Base-by-base conservation (phyloP, 2,888 invertebrate genomes). In the Teleiodes luculella region DNA sequence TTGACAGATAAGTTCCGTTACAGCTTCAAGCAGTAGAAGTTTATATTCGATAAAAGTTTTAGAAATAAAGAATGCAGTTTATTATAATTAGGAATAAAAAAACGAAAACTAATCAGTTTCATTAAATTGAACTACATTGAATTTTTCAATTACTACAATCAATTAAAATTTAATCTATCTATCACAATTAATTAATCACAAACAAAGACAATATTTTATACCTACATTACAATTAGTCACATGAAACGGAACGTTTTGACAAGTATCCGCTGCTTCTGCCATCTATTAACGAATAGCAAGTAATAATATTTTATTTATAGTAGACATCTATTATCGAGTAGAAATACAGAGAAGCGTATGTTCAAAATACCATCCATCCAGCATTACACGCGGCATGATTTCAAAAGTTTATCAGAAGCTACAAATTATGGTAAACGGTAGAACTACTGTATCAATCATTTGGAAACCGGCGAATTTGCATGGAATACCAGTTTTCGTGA, bases 401-500 rank as follows among this genome's bases (percentile, higher is more conserved):
- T 52, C 14, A 52, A 33, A 52, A 48, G 41, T 52, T 49, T 52
- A 39, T 41, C 51, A 51, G 46, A 30, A 39, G 47, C 54, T 55
- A 60, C 63, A 62, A 61, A 63, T 62, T 57, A 56, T 56, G 53
- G 57, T 55, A 61, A 60, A 55, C 55, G 54, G 55, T 48, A 51
- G 56, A 56, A 58, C 58, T 57, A 52, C 56, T 48, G 43, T 43
- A 54, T 63, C 59, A 65, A 58, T 61, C 63, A 61, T 59, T 49
- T 58, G 53, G 43, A 51, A 62, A 58, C 56, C 56, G 57, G 59
- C 60, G 57, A 60, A 73, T 78, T 77, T 66, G 72, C 76, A 76
- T 73, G 66, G 66, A 67, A 66, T 62, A 62, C 65, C 61, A 69
- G 71, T 76, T 73, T 60, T 49, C 54, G 61, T 71, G 70, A 77